phyloP scores from a whole-genome alignment of 2,797 vertebrate species.

The Diglossa cyanea region DNA sequence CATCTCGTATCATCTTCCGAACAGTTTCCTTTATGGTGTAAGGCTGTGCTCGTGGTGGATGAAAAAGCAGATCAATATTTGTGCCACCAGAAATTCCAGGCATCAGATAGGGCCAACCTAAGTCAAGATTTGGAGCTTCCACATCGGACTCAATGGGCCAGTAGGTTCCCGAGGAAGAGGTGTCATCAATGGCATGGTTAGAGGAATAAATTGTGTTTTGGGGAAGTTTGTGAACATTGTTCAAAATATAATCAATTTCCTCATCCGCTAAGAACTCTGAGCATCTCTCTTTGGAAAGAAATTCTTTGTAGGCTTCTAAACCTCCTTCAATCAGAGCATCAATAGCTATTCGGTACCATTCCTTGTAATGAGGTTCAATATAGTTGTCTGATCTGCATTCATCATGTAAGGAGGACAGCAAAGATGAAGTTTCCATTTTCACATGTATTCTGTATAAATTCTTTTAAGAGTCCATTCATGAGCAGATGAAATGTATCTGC shows the following conservation, averaged over 20 bases:
- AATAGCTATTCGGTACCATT: slow-evolving; percentile 90
- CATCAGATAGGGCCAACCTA: slow-evolving; percentile 91
- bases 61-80: slow-evolving; percentile 89
- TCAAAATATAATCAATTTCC: slow-evolving; percentile 87
- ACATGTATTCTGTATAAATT: not conserved
- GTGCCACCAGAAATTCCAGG: slow-evolving; percentile 80
- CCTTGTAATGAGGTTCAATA: slow-evolving; percentile 93
- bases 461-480: slow-evolving; percentile 66
- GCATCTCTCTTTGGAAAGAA: slow-evolving; percentile 85
- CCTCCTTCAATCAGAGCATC: slow-evolving; percentile 85
- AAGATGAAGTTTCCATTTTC: slow-evolving; percentile 87
- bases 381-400: slow-evolving; percentile 86
- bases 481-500: slow-evolving; percentile 42
- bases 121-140: slow-evolving; percentile 89
- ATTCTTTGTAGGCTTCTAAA: slow-evolving; percentile 84
- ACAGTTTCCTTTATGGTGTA: slow-evolving; percentile 94
- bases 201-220: slow-evolving; percentile 59
- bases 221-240: slow-evolving; percentile 75
- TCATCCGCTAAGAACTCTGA: slow-evolving; percentile 89
- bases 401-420: slow-evolving; percentile 86
- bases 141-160: slow-evolving; percentile 93
- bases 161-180: slow-evolving; percentile 92
- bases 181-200: slow-evolving; percentile 77
- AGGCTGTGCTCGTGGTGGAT: slow-evolving; percentile 88
- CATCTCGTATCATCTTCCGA: slow-evolving; percentile 90